A percentile compares a stretch with the other conserved stretches of the same genome.
Evolutionary conservation across 2,113 vertebrate species (phyloP).

Genomic region (Philantomba maxwellii): DNA sequence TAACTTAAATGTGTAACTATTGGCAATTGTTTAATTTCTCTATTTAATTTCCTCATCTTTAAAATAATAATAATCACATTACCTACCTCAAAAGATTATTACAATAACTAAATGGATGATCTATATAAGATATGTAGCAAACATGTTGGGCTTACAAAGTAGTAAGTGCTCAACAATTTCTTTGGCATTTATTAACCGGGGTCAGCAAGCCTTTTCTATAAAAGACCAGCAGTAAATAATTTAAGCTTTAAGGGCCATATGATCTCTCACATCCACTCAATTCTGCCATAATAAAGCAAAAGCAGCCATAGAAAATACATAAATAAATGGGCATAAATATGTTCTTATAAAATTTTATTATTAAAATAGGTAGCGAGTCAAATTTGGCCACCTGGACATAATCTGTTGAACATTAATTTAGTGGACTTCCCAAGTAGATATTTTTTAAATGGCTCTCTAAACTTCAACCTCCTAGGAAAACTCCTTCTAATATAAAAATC

Average conservation of each 20-base stretch:
- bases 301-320: not conserved
- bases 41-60: not conserved
- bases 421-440: not conserved
- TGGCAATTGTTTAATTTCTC: not conserved
- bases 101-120: not conserved
- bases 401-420: not conserved
- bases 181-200: not conserved
- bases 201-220: not conserved
- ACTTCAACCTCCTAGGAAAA: not conserved
- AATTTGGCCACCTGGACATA: not conserved
- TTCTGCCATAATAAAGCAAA: not conserved
- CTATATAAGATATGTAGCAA: not conserved
- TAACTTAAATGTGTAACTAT: not conserved
- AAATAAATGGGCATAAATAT: not conserved
- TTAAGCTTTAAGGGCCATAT: not conserved
- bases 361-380: not conserved
- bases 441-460: not conserved
- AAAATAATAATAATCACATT: slow-evolving; percentile 24
- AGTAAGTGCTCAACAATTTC: not conserved
- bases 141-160: not conserved
- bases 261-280: not conserved
- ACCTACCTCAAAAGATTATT: not conserved
- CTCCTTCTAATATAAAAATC: not conserved
- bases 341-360: not conserved
- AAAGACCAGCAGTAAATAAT: not conserved